These are phyloP conservation scores for Silurus lanzhouensis DNA, from an alignment of 2,797 vertebrate genomes.

Conservation along the genomic window DNA sequence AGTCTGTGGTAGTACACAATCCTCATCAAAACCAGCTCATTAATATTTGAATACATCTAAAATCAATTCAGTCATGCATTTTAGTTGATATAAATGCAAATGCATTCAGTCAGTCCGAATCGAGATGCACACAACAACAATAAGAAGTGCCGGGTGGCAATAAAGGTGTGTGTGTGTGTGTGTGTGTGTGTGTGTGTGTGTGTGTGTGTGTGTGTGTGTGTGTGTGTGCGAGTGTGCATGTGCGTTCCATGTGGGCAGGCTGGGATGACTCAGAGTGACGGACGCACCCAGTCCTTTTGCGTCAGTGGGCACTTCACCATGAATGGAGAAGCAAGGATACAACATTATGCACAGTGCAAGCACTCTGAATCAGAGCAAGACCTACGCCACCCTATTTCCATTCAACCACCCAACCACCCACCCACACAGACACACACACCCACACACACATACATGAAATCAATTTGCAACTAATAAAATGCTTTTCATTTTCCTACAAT, in stretches of 20 bases:
- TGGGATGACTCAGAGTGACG: constrained; percentile 56
- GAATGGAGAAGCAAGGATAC: constrained; percentile 23
- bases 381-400: neutral
- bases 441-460: neutral
- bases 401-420: neutral
- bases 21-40: neutral
- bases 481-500: constrained; percentile 3
- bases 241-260: constrained; percentile 39
- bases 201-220: constrained; percentile 13
- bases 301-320: constrained; percentile 41
- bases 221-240: constrained; percentile 30
- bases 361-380: neutral
- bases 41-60: constrained; percentile 1
- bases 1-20: neutral
- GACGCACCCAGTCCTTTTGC: constrained; percentile 45
- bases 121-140: neutral
- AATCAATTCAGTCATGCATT: neutral
- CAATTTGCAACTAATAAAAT: constrained; percentile 30
- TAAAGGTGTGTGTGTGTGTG: constrained; percentile 20
- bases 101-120: neutral
- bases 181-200: constrained; percentile 20
- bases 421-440: neutral
- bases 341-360: constrained; percentile 30
- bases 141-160: neutral
- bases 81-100: constrained; percentile 17